Base-by-base conservation (phyloP, 2,888 invertebrate genomes). In the Thymelicus sylvestris region DNA sequence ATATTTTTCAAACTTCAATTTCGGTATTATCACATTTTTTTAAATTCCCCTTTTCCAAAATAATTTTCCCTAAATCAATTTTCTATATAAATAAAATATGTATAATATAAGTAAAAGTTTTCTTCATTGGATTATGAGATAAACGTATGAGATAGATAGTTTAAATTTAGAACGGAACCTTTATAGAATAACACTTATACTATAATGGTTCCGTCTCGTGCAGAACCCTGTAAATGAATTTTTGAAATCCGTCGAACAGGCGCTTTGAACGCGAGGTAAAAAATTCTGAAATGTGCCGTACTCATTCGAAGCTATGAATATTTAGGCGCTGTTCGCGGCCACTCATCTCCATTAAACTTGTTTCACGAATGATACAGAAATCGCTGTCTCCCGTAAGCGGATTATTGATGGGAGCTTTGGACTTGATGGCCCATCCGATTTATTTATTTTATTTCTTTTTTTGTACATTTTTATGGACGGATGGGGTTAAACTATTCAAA, bases 321-420 rank as follows among this genome's bases (percentile, higher is more conserved):
- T 69, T 69, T 64, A 69, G 69, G 63, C 24, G 55, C 7, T 52
- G 69, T 63, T 44, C 39, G 62, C 67, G 55, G 47, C 68, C 68
- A 68, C 63, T 68, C 68, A 63, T 68, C 62, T 68, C 68, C 63
- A 68, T 68, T 68, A 68, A 68, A 68, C 68, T 68, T 55, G 62
- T 63, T 68, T 44, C 55, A 63, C 68, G 62, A 63, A 47, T 63
- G 68, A 68, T 68, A 68, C 62, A 38, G 15, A 44, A 68, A 63
- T 62, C 63, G 55, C 67, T 52, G 55, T 47, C 62, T 15, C 4
- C 41, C 61, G 55, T 47, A 68, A 68, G 55, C 62, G 67, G 61
- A 68, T 62, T 68, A 44, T 67, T 62, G 55, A 55, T 55, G 55
- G 55, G 55, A 52, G 24, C 55, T 24, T 24, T 24, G n/a, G 55